A percentile compares a stretch with the other conserved stretches of the same genome.
Conservation (phyloP, 1,140 invertebrate species). For the Antheraea mylitta region DNA sequence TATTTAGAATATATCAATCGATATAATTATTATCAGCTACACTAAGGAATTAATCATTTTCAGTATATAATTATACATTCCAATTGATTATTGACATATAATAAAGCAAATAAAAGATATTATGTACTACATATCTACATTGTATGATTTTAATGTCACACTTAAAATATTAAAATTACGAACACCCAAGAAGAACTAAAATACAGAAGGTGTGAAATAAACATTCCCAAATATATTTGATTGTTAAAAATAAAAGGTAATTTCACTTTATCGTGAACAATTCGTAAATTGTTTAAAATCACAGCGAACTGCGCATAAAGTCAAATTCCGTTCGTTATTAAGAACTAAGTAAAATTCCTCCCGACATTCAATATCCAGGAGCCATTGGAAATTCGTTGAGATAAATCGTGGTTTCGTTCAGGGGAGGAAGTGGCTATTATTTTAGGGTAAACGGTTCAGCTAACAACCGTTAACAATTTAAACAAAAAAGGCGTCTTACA, state of each 20-base stretch:
- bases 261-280: constrained; percentile 1
- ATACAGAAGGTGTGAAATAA: too few relatives aligned
- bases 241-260: neutral
- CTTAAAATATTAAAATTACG: too few relatives aligned
- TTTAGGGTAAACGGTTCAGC: constrained; percentile 11
- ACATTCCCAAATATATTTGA: too few relatives aligned
- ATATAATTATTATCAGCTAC: too few relatives aligned
- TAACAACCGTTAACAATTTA: constrained; percentile 9
- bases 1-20: too few relatives aligned
- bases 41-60: too few relatives aligned
- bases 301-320: neutral
- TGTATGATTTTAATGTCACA: too few relatives aligned
- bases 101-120: too few relatives aligned
- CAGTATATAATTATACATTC: too few relatives aligned
- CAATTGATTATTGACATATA: too few relatives aligned
- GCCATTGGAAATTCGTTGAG: constrained; percentile 12
- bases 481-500: neutral
- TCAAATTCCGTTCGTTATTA: constrained; percentile 10
- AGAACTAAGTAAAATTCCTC: constrained; percentile 10
- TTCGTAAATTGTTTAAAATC: constrained; percentile 11
- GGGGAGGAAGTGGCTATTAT: constrained; percentile 9
- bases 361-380: constrained; percentile 10
- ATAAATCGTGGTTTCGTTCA: constrained; percentile 10
- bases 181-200: too few relatives aligned
- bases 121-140: too few relatives aligned